These are phyloP conservation scores for Artemia sinica DNA, from an alignment of 2,888 invertebrate genomes.

Conservation along the genomic window DNA sequence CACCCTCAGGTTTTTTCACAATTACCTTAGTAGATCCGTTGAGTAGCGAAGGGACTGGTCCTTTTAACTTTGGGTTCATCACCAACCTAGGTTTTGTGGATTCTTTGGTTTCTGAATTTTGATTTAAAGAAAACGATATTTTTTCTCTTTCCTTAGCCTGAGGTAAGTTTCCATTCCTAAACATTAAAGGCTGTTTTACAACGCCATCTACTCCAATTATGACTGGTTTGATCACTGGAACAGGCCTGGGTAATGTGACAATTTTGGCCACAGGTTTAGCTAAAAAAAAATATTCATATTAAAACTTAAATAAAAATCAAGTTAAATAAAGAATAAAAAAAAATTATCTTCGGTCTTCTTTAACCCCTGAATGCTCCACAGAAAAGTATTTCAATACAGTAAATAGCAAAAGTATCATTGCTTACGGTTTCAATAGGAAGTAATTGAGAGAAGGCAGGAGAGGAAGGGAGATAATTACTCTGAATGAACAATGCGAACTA, in stretches of 20 bases:
- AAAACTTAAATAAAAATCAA: constrained; percentile 12
- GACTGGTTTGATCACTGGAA: background rate
- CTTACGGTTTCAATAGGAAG: too few species aligned
- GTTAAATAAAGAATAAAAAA: too few species aligned
- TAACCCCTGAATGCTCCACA: too few species aligned
- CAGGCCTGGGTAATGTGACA: background rate
- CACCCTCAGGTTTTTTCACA: background rate
- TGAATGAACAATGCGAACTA: too few species aligned
- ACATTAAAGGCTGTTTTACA: background rate
- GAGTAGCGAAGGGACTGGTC: background rate
- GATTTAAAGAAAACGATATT: constrained; percentile 24
- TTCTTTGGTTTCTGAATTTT: background rate
- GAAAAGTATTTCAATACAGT: too few species aligned
- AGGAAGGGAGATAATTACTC: too few species aligned
- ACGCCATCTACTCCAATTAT: constrained; percentile 1
- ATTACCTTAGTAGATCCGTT: background rate
- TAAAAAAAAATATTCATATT: constrained; percentile 15
- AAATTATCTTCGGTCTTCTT: too few species aligned
- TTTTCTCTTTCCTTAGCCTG: constrained; percentile 22
- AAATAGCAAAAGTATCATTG: too few species aligned
- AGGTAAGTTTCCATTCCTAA: constrained; percentile 7
- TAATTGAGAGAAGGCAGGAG: too few species aligned
- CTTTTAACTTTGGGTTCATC: background rate
- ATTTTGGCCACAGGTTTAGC: background rate
- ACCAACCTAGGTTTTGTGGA: constrained; percentile 2